Base-by-base conservation (phyloP, 1,140 invertebrate species). In the Nomia melanderi region DNA sequence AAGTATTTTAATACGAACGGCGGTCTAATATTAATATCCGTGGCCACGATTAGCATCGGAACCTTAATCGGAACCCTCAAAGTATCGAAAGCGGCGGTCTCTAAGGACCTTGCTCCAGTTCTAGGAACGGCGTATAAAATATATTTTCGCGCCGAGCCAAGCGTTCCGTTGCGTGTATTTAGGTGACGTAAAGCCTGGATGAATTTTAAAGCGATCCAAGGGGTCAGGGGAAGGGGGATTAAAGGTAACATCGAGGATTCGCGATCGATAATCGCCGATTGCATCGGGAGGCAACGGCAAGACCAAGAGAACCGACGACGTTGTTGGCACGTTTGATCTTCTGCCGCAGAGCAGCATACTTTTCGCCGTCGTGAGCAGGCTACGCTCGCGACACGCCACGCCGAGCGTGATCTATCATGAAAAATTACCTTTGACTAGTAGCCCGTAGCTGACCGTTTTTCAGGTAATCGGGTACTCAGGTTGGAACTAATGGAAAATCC, bases 361-460 rank as follows among this genome's bases (percentile, higher is more conserved):
- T 90, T 85, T 90, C 91, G 87, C 85, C 87, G 87, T 89, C 82
- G 86, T 86, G 87, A 88, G 83, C 86, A 86, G 59, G 82, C 78
- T 62, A 73, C 81, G 77, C 73, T 75, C 60, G 71, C 75, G 60
- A 73, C 75, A 82, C 83, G 88, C 87, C 86, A 91, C 88, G 86
- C 82, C 88, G 88, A 91, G 90, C 90, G 82, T 91, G 90, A 90
- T 90, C 90, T 88, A 90, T 90, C 90, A 91, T 92, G 91, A 92
- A 92, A 92, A 92, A 92, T 92, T 92, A 92, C 90, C 91, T 92
- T 92, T 92, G 91, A 92, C 89, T 84, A 83, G 81, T 75, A 85
- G 78, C 80, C 83, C 83, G 87, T 85, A 57, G 64, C 27, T 57
- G 67, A 77, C 59, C 82, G 82, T 85, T 84, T 85, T 84, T 82